A percentile compares a stretch with the other conserved stretches of the same genome.
These are phyloP conservation scores for Poeciliopsis prolifica DNA, from an alignment of 2,113 vertebrate genomes.

Conservation along the genomic window DNA sequence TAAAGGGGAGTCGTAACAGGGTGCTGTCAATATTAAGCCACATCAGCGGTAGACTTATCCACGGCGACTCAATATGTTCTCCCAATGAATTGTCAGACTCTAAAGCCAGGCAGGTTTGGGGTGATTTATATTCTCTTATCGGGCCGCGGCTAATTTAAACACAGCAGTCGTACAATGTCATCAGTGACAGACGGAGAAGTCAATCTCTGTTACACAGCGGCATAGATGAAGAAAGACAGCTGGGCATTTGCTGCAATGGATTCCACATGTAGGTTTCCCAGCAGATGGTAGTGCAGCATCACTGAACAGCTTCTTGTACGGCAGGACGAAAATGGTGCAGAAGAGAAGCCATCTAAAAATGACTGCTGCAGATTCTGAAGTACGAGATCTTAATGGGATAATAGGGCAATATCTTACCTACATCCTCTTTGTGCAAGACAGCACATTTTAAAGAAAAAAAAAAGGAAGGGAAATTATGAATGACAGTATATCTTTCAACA, in stretches of 20 bases:
- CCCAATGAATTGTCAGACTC: constrained; percentile 47
- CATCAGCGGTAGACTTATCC: constrained; percentile 48
- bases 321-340: constrained; percentile 65
- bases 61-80: constrained; percentile 43
- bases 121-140: constrained; percentile 69
- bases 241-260: constrained; percentile 4
- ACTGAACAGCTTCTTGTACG: constrained; percentile 33
- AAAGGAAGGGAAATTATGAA: constrained; percentile 33
- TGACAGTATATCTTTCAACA: constrained; percentile 66
- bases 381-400: constrained; percentile 62
- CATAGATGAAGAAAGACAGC: constrained; percentile 9
- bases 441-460: constrained; percentile 40
- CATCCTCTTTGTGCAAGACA: constrained; percentile 58
- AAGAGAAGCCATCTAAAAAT: constrained; percentile 61
- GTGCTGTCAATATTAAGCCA: constrained; percentile 52
- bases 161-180: constrained; percentile 70
- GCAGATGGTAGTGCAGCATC: constrained; percentile 76
- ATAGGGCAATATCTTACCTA: constrained; percentile 66
- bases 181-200: constrained; percentile 69
- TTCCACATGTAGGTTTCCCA: constrained; percentile 53
- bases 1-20: constrained; percentile 51
- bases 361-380: constrained; percentile 61
- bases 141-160: constrained; percentile 61
- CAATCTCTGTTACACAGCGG: constrained; percentile 52
- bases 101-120: constrained; percentile 49